phyloP scores from a whole-genome alignment of 1,140 invertebrate genomes.

The Drosophila funebris region DNA sequence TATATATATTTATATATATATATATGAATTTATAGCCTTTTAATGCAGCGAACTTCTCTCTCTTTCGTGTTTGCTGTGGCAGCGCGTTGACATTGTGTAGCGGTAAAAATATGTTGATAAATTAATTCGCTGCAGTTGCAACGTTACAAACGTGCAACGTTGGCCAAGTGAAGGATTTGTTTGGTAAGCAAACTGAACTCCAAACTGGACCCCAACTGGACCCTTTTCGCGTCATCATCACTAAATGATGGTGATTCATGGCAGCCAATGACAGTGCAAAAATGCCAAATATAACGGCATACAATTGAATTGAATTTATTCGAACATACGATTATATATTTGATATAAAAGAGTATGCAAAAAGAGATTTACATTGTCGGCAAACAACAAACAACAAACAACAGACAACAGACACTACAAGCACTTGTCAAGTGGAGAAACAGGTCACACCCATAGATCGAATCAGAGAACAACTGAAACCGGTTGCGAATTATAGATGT shows the following conservation, averaged over 20 bases:
- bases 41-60: conserved; percentile 58
- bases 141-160: conserved; percentile 25
- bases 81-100: conserved; percentile 68
- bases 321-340: background rate
- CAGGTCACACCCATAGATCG: conserved; percentile 1
- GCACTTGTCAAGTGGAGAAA: conserved; percentile 20
- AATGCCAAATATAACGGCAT: conserved; percentile 21
- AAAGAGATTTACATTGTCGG: conserved; percentile 17
- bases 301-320: conserved; percentile 20
- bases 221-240: background rate
- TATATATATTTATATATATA: background rate
- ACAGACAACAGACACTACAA: conserved; percentile 18
- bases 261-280: conserved; percentile 29
- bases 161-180: background rate
- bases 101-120: conserved; percentile 71
- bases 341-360: too few relatives aligned
- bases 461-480: background rate
- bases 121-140: conserved; percentile 68
- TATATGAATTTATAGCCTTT: conserved; percentile 70
- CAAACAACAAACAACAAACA: too few relatives aligned
- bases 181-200: too few relatives aligned
- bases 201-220: conserved; percentile 1
- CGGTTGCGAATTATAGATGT: conserved; percentile 12
- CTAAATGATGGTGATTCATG: conserved; percentile 35
- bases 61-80: conserved; percentile 24